Evolutionary conservation across 2,113 vertebrate genomes (phyloP).

Genomic region (Gambusia holbrooki): DNA sequence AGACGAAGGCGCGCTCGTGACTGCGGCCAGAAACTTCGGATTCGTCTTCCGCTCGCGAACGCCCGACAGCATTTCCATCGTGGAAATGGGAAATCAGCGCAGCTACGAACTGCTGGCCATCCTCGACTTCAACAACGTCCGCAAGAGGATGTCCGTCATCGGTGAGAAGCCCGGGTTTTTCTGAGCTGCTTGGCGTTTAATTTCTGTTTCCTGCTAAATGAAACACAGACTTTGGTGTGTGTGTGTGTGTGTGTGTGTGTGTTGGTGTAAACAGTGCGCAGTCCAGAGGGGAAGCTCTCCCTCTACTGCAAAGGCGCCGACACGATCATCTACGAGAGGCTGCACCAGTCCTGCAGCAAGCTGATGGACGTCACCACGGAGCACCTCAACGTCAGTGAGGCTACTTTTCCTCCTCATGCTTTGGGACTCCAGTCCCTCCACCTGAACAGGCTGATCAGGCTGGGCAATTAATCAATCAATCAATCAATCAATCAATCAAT

Average conservation of each 20-base stretch:
- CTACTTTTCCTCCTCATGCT: not conserved
- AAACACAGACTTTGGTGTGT: not conserved
- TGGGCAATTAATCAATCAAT: no score
- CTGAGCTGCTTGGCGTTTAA: not conserved
- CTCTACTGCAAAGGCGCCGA: constrained; percentile 97
- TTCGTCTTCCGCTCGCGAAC: constrained; percentile 92
- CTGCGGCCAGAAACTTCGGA: constrained; percentile 93
- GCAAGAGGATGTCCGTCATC: constrained; percentile 98
- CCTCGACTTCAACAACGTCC: constrained; percentile 94
- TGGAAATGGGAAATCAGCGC: constrained; percentile 88
- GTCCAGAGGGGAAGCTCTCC: constrained; percentile 85
- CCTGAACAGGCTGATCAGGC: no score
- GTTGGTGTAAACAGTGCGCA: constrained; percentile 80
- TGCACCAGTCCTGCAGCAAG: constrained; percentile 83
- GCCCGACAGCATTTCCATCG: constrained; percentile 86
- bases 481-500: no score
- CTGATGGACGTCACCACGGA: constrained; percentile 89
- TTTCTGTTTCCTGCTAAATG: not conserved
- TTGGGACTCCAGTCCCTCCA: not conserved
- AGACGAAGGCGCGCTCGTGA: constrained; percentile 94
- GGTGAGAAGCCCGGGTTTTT: constrained; percentile 73
- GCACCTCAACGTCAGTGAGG: constrained; percentile 90
- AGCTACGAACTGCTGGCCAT: constrained; percentile 89
- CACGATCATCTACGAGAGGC: constrained; percentile 89
- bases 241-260: constrained; percentile 1